These are phyloP conservation scores for Acarapis woodi DNA, from an alignment of 1,140 invertebrate species.

Conservation along the genomic window DNA sequence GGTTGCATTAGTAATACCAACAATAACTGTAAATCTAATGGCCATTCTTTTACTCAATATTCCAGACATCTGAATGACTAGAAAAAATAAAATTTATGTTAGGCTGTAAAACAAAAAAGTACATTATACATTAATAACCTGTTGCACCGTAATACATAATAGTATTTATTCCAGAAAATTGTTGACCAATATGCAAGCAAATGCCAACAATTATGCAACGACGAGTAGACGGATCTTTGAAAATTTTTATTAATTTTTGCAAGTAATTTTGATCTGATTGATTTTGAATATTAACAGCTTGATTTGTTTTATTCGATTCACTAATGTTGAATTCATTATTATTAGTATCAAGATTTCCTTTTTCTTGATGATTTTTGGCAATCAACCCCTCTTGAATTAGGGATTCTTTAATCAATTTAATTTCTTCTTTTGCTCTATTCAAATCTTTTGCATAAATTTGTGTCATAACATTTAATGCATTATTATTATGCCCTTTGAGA, in stretches of 20 bases:
- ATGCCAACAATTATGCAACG: conserved; percentile 28
- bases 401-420: conserved; percentile 15
- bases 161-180: conserved; percentile 30
- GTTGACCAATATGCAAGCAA: conserved; percentile 26
- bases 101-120: too few species aligned
- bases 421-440: conserved; percentile 16
- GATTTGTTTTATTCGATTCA: background rate
- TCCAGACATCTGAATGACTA: conserved; percentile 32
- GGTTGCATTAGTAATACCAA: conserved; percentile 25
- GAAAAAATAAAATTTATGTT: too few species aligned
- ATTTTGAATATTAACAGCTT: too few species aligned
- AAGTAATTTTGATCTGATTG: too few species aligned
- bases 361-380: too few species aligned
- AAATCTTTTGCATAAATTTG: conserved; percentile 17
- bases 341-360: too few species aligned
- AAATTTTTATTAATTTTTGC: too few species aligned
- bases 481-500: conserved; percentile 15
- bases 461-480: conserved; percentile 20
- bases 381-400: conserved; percentile 7
- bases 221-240: too few species aligned
- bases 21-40: conserved; percentile 29
- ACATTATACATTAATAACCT: too few species aligned
- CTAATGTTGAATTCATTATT: background rate
- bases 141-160: conserved; percentile 27
- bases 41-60: conserved; percentile 22